These are phyloP conservation scores for Oriolus oriolus DNA, from an alignment of 2,113 vertebrate species.

Conservation along the genomic window DNA sequence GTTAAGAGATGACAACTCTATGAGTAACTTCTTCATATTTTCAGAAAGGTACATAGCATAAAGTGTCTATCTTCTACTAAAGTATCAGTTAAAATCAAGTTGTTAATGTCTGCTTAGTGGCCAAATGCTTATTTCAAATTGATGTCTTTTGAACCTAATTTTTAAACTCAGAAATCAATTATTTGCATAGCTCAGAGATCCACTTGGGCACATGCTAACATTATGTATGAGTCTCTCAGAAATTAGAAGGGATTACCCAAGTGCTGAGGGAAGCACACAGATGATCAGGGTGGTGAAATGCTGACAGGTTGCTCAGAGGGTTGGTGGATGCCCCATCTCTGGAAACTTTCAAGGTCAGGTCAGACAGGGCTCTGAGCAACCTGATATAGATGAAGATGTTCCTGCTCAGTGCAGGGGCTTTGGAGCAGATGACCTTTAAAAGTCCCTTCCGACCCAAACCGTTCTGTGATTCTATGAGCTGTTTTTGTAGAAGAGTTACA, in stretches of 20 bases:
- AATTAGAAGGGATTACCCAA: not conserved
- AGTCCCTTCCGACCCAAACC: not conserved
- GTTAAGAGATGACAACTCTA: not conserved
- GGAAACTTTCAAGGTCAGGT: not conserved
- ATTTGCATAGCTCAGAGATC: not conserved
- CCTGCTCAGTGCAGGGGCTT: not conserved
- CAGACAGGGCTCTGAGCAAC: not conserved
- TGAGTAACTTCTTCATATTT: not conserved
- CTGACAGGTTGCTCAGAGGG: not conserved
- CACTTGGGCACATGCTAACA: not conserved
- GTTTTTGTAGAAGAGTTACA: not conserved
- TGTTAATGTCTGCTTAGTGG: not conserved
- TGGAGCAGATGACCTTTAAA: not conserved
- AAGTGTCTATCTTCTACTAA: not conserved
- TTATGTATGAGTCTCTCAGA: not conserved
- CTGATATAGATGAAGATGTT: not conserved
- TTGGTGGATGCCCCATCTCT: not conserved
- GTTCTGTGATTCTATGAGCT: not conserved
- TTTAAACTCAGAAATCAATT: conserved; percentile 7
- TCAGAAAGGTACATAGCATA: not conserved
- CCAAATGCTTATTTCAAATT: not conserved
- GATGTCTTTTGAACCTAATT: not conserved
- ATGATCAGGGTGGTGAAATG: not conserved
- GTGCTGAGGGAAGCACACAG: not conserved
- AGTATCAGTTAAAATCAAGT: not conserved